phyloP scores from a whole-genome alignment of 1,140 invertebrate species.

The Leptinotarsa undecemlineata region DNA sequence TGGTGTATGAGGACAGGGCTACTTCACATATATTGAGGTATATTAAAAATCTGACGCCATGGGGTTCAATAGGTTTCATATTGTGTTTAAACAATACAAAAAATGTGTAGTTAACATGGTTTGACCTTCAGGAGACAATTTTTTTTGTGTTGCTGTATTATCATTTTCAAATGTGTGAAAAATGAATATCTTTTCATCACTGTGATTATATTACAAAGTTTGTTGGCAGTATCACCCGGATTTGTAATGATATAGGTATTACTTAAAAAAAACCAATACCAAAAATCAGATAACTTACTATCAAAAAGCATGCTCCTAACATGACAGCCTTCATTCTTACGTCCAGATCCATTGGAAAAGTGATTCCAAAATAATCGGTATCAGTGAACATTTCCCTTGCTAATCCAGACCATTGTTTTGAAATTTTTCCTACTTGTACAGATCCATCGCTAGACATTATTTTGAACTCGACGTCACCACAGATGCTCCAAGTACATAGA shows the following conservation, averaged over 20 bases:
- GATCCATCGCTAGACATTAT: constrained; percentile 60
- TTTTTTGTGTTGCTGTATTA: too few relatives aligned
- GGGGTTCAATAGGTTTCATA: too few relatives aligned
- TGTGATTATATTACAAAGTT: neutral
- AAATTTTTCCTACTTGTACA: constrained; percentile 61
- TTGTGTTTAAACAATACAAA: too few relatives aligned
- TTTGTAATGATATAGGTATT: neutral
- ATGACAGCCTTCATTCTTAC: constrained; percentile 65
- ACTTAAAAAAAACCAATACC: neutral
- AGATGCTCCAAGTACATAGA: constrained; percentile 76
- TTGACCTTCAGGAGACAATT: too few relatives aligned
- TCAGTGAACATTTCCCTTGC: constrained; percentile 64
- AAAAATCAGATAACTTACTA: constrained; percentile 47
- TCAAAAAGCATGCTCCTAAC: constrained; percentile 58
- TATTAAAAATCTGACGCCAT: too few relatives aligned
- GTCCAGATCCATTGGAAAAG: constrained; percentile 65
- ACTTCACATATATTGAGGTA: too few relatives aligned
- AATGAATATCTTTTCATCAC: neutral
- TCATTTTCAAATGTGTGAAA: too few relatives aligned
- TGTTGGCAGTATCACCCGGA: neutral
- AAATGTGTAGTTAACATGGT: too few relatives aligned
- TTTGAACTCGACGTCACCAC: constrained; percentile 77
- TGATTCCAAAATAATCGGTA: constrained; percentile 65
- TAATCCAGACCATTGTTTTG: constrained; percentile 65
- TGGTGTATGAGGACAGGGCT: too few relatives aligned